A percentile compares a stretch with the other conserved stretches of the same genome.
phyloP scores from a whole-genome alignment of 2,888 invertebrate genomes.

The Apotomis capreana region DNA sequence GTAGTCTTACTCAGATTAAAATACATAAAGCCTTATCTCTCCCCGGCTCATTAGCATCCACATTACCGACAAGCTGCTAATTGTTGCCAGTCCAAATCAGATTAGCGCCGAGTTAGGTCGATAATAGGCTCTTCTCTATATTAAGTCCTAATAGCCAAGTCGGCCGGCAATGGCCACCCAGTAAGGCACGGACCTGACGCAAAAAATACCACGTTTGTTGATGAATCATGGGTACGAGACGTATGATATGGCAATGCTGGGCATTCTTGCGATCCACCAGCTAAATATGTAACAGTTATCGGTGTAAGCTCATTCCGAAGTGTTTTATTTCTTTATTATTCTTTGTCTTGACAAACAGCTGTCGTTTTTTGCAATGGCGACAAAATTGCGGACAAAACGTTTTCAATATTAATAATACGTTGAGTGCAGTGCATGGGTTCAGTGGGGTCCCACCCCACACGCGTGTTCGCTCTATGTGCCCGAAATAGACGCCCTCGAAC shows the following conservation, averaged over 20 bases:
- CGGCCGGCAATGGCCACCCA: neutral
- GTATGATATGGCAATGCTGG: neutral
- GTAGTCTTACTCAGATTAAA: too few species aligned
- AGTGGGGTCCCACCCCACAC: slow-evolving; percentile 6
- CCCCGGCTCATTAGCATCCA: neutral
- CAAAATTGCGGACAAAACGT: slow-evolving; percentile 17
- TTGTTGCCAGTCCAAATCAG: slow-evolving; percentile 13
- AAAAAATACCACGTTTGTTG: neutral
- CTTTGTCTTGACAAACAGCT: neutral
- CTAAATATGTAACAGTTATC: too few species aligned
- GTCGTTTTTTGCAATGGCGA: slow-evolving; percentile 8
- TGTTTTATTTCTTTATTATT: slow-evolving; percentile 3
- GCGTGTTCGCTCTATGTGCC: neutral
- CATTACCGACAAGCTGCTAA: slow-evolving; percentile 8
- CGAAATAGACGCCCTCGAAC: slow-evolving; percentile 24
- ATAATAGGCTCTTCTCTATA: slow-evolving; percentile 1
- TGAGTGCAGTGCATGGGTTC: neutral
- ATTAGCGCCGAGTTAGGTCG: neutral
- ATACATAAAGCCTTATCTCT: neutral
- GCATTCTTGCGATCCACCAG: neutral
- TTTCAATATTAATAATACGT: slow-evolving; percentile 23
- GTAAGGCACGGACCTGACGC: neutral
- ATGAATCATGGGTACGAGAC: neutral
- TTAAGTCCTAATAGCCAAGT: neutral
- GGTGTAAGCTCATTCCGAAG: neutral